These are phyloP conservation scores for Adoxophyes honmai DNA, from an alignment of 1,140 invertebrate species.

Conservation along the genomic window DNA sequence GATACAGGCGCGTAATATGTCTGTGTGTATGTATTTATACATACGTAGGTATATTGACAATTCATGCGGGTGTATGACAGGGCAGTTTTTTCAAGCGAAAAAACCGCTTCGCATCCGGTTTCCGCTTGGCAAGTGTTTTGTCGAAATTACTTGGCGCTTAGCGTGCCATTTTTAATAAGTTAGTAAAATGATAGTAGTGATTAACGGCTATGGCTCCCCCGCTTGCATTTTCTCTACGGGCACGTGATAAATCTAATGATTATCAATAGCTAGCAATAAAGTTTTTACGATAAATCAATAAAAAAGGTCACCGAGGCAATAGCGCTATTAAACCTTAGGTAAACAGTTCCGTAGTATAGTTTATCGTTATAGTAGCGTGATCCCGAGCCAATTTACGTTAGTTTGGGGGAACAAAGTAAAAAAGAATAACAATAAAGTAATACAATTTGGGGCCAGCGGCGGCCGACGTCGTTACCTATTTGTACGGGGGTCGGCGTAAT, in stretches of 20 bases:
- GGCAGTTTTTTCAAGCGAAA: too few species aligned
- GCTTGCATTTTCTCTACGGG: too few species aligned
- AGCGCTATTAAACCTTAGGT: conserved; percentile 33
- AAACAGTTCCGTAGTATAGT: conserved; percentile 64
- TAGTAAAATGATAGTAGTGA: too few species aligned
- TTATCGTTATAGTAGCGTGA: conserved; percentile 70
- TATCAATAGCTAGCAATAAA: conserved; percentile 5
- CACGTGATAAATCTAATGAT: background rate
- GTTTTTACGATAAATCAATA: conserved; percentile 13
- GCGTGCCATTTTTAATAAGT: too few species aligned
- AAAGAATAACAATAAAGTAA: conserved; percentile 75
- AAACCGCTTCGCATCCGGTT: too few species aligned
- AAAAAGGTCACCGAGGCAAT: conserved; percentile 5
- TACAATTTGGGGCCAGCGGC: conserved; percentile 64
- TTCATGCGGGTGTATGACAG: too few species aligned
- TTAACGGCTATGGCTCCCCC: too few species aligned
- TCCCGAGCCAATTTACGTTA: conserved; percentile 71
- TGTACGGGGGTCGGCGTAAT: conserved; percentile 62
- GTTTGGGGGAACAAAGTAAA: conserved; percentile 68
- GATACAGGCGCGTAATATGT: too few species aligned
- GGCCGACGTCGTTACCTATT: conserved; percentile 62
- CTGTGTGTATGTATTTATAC: too few species aligned
- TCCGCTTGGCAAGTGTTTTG: too few species aligned
- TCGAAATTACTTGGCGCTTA: too few species aligned
- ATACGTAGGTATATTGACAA: too few species aligned